These are phyloP conservation scores for Corythaeola cristata DNA, from an alignment of 2,113 vertebrate species.

Conservation along the genomic window DNA sequence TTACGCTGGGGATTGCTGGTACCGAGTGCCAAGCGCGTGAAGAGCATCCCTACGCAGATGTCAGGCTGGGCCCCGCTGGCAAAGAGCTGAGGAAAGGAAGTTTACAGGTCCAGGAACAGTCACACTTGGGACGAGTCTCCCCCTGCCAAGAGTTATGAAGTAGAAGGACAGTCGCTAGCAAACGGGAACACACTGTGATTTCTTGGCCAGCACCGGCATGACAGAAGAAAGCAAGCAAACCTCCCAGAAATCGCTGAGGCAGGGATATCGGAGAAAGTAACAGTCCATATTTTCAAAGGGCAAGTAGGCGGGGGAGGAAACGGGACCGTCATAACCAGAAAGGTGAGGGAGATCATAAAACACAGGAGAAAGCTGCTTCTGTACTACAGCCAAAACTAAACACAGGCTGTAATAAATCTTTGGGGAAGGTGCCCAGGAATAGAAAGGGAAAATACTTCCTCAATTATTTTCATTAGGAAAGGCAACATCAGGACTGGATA, in stretches of 20 bases:
- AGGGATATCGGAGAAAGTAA: not conserved
- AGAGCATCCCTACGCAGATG: accelerated
- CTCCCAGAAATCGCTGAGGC: not conserved
- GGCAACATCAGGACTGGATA: not conserved
- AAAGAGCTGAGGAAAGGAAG: not conserved
- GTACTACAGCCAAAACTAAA: not conserved
- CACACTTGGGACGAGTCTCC: not conserved
- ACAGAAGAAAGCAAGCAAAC: not conserved
- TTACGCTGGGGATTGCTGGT: not conserved
- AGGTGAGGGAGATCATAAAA: not conserved
- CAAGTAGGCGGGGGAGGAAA: not conserved
- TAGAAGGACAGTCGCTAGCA: not conserved
- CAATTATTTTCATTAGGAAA: not conserved
- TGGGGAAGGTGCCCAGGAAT: not conserved
- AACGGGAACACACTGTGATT: not conserved
- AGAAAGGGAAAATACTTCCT: not conserved
- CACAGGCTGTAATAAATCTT: not conserved
- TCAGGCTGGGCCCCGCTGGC: not conserved
- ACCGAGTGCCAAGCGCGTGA: not conserved
- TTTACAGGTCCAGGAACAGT: not conserved
- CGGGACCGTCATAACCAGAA: not conserved
- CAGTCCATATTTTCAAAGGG: not conserved
- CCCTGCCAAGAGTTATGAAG: not conserved
- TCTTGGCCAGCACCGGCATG: not conserved
- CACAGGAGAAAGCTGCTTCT: not conserved